phyloP scores from a whole-genome alignment of 2,797 vertebrate genomes.

The Sciurus vulgaris region DNA sequence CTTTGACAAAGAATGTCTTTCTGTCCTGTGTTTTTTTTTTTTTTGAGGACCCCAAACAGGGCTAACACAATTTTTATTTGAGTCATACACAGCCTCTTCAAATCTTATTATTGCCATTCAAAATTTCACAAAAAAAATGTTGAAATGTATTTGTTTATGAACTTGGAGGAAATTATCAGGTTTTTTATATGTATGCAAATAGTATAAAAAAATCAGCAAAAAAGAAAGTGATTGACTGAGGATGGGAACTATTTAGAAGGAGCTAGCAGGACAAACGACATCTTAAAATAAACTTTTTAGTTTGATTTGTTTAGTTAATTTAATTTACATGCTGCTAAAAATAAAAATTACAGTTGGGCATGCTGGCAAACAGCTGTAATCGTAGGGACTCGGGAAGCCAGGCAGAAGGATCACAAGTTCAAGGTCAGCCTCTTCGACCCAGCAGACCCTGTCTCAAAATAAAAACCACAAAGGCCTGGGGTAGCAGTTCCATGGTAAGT shows the following conservation, averaged over 20 bases:
- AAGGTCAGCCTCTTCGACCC: too few species aligned
- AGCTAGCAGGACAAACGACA: neutral
- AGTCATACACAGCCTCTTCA: neutral
- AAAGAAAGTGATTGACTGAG: neutral
- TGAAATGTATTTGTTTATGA: neutral
- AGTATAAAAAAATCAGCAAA: neutral
- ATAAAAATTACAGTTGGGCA: neutral
- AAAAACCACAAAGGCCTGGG: too few species aligned
- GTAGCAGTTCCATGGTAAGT: too few species aligned
- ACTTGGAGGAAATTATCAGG: neutral
- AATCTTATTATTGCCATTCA: neutral
- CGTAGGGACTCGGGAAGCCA: too few species aligned
- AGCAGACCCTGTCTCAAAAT: too few species aligned
- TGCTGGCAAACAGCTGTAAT: too few species aligned
- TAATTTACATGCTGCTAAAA: neutral
- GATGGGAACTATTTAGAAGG: neutral
- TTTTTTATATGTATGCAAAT: neutral
- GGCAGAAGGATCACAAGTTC: too few species aligned
- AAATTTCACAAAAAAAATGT: neutral
- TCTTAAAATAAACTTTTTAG: neutral
- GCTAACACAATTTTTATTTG: neutral
- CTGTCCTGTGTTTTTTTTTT: neutral
- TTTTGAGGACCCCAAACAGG: neutral
- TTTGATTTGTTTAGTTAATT: neutral
- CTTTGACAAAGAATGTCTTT: neutral